A percentile compares a stretch with the other conserved stretches of the same genome.
These are phyloP conservation scores for Leptoclinus maculatus DNA, from an alignment of 2,797 vertebrate genomes.

Conservation along the genomic window DNA sequence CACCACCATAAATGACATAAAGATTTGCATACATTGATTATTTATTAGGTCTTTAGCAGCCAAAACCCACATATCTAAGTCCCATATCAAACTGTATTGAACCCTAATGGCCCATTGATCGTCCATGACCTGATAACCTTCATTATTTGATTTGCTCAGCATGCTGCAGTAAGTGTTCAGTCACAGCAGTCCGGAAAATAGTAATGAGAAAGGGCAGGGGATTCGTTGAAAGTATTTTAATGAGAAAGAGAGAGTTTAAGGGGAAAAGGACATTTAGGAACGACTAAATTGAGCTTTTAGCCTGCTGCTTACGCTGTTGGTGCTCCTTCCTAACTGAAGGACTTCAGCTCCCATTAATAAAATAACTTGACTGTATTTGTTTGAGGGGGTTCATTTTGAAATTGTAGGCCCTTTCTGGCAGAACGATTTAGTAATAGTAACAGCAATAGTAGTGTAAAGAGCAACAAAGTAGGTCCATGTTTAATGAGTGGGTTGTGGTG, in stretches of 20 bases:
- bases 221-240: background rate
- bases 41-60: background rate
- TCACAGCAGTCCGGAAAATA: background rate
- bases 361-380: background rate
- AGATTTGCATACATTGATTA: background rate
- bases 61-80: background rate
- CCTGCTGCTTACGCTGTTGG: conserved; percentile 8
- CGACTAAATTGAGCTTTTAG: background rate
- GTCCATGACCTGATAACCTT: background rate
- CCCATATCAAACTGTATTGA: background rate
- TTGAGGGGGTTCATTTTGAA: background rate
- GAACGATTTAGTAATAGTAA: no score
- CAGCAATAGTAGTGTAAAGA: no score
- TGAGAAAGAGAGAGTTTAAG: background rate
- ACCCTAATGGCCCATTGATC: background rate
- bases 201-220: background rate
- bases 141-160: background rate
- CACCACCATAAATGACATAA: background rate
- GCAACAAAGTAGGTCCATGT: no score
- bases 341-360: background rate
- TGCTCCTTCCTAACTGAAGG: background rate
- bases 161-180: background rate
- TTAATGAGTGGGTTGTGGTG: no score
- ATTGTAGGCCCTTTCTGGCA: background rate
- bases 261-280: background rate